These are phyloP conservation scores for Adelphocoris suturalis DNA, from an alignment of 2,888 invertebrate species.

Conservation along the genomic window DNA sequence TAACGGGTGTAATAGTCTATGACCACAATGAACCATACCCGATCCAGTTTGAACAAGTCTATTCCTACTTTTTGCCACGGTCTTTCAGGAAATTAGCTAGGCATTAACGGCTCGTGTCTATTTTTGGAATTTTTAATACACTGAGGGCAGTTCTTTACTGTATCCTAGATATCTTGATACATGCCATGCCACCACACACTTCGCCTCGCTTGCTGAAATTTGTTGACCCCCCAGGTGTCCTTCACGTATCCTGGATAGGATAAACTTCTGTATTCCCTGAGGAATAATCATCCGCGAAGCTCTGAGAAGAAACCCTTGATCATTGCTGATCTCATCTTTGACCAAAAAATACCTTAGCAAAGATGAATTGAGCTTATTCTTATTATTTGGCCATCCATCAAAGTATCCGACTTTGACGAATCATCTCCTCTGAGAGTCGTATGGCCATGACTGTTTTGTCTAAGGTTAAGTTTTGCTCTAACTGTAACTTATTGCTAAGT, in stretches of 20 bases:
- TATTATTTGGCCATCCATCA: slow-evolving; percentile 39
- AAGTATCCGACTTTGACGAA: too few relatives aligned
- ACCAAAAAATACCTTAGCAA: not conserved
- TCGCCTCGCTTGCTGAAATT: slow-evolving; percentile 1
- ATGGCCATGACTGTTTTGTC: too few relatives aligned
- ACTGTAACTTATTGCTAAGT: too few relatives aligned
- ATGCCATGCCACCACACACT: slow-evolving; percentile 27
- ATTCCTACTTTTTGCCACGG: slow-evolving; percentile 54
- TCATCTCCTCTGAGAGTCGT: too few relatives aligned
- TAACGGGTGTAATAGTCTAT: slow-evolving; percentile 41
- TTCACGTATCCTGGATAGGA: not conserved
- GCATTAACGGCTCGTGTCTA: slow-evolving; percentile 38
- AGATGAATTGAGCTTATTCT: not conserved
- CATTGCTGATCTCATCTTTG: not conserved
- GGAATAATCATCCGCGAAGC: not conserved
- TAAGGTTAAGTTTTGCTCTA: too few relatives aligned
- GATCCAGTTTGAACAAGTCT: slow-evolving; percentile 44
- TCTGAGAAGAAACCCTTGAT: not conserved
- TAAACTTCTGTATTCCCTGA: not conserved
- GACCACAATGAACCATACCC: slow-evolving; percentile 15
- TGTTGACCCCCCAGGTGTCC: slow-evolving; percentile 9
- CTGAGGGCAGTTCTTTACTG: slow-evolving; percentile 11
- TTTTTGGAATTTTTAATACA: slow-evolving; percentile 3
- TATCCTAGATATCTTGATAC: not conserved
- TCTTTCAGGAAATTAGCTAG: slow-evolving; percentile 25